Percentiles rank a stretch among this genome's conserved stretches.
These are phyloP conservation scores for Eilema sororculum DNA, from an alignment of 2,888 invertebrate genomes.

Conservation along the genomic window DNA sequence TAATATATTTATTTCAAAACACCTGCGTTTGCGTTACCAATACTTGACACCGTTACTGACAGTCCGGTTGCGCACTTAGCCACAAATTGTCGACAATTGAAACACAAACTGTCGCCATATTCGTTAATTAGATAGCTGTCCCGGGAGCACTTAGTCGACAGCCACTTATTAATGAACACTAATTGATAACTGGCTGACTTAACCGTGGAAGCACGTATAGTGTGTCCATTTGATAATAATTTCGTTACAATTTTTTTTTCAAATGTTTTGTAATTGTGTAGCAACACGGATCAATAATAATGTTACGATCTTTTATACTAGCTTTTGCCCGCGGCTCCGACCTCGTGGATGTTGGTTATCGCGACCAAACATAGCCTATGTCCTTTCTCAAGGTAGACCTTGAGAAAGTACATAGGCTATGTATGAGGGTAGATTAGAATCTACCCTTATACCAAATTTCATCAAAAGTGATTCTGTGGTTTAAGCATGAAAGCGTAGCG, in stretches of 20 bases:
- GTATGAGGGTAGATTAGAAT: too few species aligned
- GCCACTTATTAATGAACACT: slow-evolving; percentile 10
- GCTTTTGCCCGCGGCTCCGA: too few species aligned
- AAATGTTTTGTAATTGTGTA: neutral
- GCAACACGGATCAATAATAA: neutral
- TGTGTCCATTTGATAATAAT: slow-evolving; percentile 4
- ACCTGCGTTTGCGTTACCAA: slow-evolving; percentile 13
- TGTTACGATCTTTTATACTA: neutral
- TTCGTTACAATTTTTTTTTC: neutral
- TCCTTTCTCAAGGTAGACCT: too few species aligned
- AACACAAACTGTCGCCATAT: slow-evolving; percentile 25
- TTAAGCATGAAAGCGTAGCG: too few species aligned
- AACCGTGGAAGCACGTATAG: neutral
- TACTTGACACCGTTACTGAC: slow-evolving; percentile 13
- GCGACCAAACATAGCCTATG: too few species aligned
- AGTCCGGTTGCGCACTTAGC: slow-evolving; percentile 15
- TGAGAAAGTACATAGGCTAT: too few species aligned
- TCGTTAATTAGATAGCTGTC: slow-evolving; percentile 27
- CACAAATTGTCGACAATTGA: slow-evolving; percentile 27
- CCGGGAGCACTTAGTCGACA: slow-evolving; percentile 21
- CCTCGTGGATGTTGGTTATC: too few species aligned
- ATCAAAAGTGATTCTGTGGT: too few species aligned
- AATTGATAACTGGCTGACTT: slow-evolving; percentile 7
- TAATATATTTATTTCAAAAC: neutral
- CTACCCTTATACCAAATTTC: too few species aligned